Evolutionary conservation across 2,888 invertebrate genomes (phyloP).

Genomic region (Ametastegia equiseti): DNA sequence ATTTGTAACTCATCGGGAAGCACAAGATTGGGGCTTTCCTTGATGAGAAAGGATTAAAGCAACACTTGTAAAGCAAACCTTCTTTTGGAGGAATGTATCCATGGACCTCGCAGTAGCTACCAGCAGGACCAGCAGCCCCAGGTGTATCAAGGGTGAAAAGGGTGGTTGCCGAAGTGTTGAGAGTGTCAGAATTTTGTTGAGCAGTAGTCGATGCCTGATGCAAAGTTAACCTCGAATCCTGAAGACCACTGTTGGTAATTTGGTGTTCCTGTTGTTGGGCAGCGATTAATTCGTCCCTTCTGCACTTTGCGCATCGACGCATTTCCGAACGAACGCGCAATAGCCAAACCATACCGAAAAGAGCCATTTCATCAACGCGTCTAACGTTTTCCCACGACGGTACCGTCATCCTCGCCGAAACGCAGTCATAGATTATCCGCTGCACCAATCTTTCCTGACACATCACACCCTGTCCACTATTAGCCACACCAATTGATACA

Average conservation of each 20-base stretch:
- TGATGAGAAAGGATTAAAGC: not conserved
- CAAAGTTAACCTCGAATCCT: slow-evolving; percentile 54
- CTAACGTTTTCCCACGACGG: slow-evolving; percentile 66
- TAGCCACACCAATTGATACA: not conserved
- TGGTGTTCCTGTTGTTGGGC: slow-evolving; percentile 68
- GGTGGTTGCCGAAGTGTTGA: slow-evolving; percentile 74
- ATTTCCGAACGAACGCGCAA: slow-evolving; percentile 88
- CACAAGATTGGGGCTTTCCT: not conserved
- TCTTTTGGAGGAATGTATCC: slow-evolving; percentile 79
- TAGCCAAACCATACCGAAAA: slow-evolving; percentile 92
- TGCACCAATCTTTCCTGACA: slow-evolving; percentile 69
- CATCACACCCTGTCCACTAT: slow-evolving; percentile 64
- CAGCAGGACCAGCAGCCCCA: slow-evolving; percentile 69
- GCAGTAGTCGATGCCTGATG: slow-evolving; percentile 26
- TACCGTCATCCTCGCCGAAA: slow-evolving; percentile 74
- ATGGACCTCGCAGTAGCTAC: slow-evolving; percentile 80
- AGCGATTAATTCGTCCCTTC: slow-evolving; percentile 77
- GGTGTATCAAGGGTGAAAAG: slow-evolving; percentile 78
- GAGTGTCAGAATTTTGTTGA: slow-evolving; percentile 64
- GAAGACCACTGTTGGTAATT: slow-evolving; percentile 27
- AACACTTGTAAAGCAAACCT: slow-evolving; percentile 70
- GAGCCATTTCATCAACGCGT: slow-evolving; percentile 85
- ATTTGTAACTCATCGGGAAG: not conserved
- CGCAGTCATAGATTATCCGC: slow-evolving; percentile 69
- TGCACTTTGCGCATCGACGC: slow-evolving; percentile 86